Evolutionary conservation across 64 coral and sea anemone species (phyloP).

Genomic region (Montipora cactus): DNA sequence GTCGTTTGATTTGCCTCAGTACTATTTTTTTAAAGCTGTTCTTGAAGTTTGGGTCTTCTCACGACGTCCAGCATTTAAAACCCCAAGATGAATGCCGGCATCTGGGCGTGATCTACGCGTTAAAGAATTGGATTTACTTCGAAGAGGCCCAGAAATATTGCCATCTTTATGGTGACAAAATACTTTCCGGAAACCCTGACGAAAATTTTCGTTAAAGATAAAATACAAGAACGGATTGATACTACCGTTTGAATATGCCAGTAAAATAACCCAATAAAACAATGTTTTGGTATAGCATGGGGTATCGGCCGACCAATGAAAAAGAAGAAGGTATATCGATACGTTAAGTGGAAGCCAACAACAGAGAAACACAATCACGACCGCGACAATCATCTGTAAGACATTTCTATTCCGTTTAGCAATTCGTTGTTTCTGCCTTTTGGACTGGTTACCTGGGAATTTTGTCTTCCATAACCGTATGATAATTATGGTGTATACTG

Average conservation of each 20-base stretch:
- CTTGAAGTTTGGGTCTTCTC: not conserved
- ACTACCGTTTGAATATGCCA: conserved; percentile 27
- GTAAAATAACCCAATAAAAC: conserved; percentile 22
- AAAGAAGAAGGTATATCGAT: not conserved
- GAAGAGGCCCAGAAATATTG: not conserved
- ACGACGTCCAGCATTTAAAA: not conserved
- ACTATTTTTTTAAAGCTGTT: no score
- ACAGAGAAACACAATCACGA: conserved; percentile 52
- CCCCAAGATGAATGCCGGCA: not conserved
- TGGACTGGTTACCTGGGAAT: no score
- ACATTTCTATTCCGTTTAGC: no score
- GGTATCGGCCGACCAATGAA: no score
- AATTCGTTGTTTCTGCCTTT: no score
- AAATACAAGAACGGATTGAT: conserved; percentile 25
- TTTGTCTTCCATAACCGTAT: no score
- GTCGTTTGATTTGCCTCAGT: no score
- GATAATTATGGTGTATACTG: conserved; percentile 43
- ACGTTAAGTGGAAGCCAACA: conserved; percentile 55
- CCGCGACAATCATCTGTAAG: not conserved
- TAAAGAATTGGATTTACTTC: not conserved
- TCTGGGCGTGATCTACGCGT: not conserved
- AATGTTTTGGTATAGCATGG: no score
- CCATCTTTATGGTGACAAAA: not conserved
- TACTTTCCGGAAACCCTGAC: conserved; percentile 7
- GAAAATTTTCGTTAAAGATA: conserved; percentile 36